These are phyloP conservation scores for Columbina picui DNA, from an alignment of 2,113 vertebrate genomes.

Conservation along the genomic window DNA sequence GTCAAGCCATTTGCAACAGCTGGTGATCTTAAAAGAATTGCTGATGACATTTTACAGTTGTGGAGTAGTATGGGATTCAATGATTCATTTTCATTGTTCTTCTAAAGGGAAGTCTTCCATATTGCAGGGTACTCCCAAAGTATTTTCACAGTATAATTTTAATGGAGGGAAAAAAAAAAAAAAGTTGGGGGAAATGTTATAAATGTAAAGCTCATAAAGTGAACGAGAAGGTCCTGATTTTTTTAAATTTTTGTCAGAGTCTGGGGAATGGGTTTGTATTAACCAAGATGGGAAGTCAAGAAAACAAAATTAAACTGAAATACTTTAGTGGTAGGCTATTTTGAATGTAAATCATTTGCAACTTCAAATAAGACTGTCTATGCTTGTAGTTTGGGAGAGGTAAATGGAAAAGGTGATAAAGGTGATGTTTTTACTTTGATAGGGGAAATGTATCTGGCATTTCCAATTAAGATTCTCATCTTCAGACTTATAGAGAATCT, in stretches of 20 bases:
- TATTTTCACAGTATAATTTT: not conserved
- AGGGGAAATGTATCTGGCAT: not conserved
- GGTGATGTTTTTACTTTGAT: not conserved
- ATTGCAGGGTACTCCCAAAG: not conserved
- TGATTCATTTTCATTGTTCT: slow-evolving; percentile 21
- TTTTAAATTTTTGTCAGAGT: not conserved
- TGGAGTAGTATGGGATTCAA: not conserved
- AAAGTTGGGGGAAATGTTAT: not conserved
- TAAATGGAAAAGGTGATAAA: not conserved
- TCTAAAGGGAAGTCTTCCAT: not conserved
- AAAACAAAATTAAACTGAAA: not conserved
- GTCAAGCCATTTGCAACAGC: slow-evolving; percentile 42
- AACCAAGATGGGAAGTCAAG: not conserved
- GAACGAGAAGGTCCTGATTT: not conserved
- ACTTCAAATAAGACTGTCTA: not conserved
- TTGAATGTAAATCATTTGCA: not conserved
- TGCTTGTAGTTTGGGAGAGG: not conserved
- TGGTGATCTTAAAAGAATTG: slow-evolving; percentile 51
- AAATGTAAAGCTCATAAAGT: not conserved
- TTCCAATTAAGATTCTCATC: not conserved
- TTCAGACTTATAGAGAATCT: not conserved
- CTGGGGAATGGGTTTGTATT: not conserved
- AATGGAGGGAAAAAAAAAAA: not conserved
- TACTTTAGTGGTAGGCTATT: not conserved
- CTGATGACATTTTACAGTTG: slow-evolving; percentile 45